A percentile compares a stretch with the other conserved stretches of the same genome.
phyloP scores from a whole-genome alignment of 2,888 invertebrate genomes.

The Clostera curtula region DNA sequence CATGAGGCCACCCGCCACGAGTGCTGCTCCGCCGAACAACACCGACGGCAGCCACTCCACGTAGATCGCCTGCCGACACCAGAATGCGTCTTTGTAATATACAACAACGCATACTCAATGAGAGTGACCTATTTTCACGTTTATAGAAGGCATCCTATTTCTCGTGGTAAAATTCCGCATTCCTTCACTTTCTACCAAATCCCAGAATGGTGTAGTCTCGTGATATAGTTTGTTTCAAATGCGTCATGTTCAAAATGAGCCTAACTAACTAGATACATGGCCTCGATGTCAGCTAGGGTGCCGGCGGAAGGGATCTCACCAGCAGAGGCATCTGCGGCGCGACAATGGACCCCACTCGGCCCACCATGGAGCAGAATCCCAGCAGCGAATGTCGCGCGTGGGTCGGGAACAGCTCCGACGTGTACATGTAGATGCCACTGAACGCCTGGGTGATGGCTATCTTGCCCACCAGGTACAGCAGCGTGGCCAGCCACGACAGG shows the following conservation, averaged over 20 bases:
- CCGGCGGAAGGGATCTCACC: too few relatives aligned
- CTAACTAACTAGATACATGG: too few relatives aligned
- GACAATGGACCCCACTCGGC: constrained; percentile 81
- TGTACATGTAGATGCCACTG: constrained; percentile 80
- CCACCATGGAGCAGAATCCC: constrained; percentile 83
- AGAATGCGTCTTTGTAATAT: too few relatives aligned
- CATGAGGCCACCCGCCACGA: constrained; percentile 71
- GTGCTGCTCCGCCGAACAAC: constrained; percentile 73
- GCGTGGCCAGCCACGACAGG: constrained; percentile 49
- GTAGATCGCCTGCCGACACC: constrained; percentile 72
- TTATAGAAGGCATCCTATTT: too few relatives aligned
- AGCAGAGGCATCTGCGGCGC: constrained; percentile 82
- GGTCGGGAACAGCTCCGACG: constrained; percentile 84
- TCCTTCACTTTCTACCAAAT: too few relatives aligned
- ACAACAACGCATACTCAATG: too few relatives aligned
- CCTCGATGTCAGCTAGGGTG: too few relatives aligned
- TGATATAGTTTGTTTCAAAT: too few relatives aligned
- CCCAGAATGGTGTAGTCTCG: too few relatives aligned
- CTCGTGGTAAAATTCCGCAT: too few relatives aligned
- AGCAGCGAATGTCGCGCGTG: constrained; percentile 80
- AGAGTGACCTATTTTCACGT: too few relatives aligned
- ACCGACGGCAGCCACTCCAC: constrained; percentile 73
- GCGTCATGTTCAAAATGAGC: too few relatives aligned
- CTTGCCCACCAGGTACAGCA: constrained; percentile 78
- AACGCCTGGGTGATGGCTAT: constrained; percentile 80